Base-by-base conservation (phyloP, 2,113 vertebrate genomes). In the Cavia aperea region DNA sequence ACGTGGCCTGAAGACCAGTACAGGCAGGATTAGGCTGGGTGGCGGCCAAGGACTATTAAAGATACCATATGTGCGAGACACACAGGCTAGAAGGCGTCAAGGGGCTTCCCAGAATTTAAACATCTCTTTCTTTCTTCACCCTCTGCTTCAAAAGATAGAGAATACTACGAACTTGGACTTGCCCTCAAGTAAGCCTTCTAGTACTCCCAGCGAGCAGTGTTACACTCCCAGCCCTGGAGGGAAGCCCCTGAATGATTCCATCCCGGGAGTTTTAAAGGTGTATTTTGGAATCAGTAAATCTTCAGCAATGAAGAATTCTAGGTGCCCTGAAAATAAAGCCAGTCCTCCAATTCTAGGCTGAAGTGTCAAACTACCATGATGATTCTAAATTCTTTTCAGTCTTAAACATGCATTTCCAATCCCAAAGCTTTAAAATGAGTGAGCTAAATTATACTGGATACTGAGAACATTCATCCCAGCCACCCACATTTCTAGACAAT, bases 271-370 rank as follows among this genome's bases (percentile, higher is more conserved):
- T 91, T 63, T 21, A 23, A 86, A 11, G 39, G 56, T 31, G 8
- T 7, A 60, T 15, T 86, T 79, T 86, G 31, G 46, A 91, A 86
- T 31, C 60, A 66, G 26, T 78, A 66, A 85, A 9, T n/a, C 5
- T 78, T 51, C 2, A 46, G 56, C 62, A 89, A 78, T 1, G 24
- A 31, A 83, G 58, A 92, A 65, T 29, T 68, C 19, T 60, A 62
- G 16, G 49, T 43, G 81, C 82, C 12, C 10, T 90, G 15, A 90
- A 95, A 93, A 12, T 58, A 65, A 83, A 86, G 81, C 66, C 63
- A 68, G 26, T 62, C 73, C 8, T 54, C 39, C 12, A 60, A 46
- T 29, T 84, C n/a, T 68, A 87, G 19, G 26, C 39, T 77, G 46
- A 81, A 65, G 72, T 7, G 23, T 36, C 70, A 36, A 85, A 43